These are phyloP conservation scores for Setophaga kirtlandii DNA, from an alignment of 2,113 vertebrate genomes.

Conservation along the genomic window DNA sequence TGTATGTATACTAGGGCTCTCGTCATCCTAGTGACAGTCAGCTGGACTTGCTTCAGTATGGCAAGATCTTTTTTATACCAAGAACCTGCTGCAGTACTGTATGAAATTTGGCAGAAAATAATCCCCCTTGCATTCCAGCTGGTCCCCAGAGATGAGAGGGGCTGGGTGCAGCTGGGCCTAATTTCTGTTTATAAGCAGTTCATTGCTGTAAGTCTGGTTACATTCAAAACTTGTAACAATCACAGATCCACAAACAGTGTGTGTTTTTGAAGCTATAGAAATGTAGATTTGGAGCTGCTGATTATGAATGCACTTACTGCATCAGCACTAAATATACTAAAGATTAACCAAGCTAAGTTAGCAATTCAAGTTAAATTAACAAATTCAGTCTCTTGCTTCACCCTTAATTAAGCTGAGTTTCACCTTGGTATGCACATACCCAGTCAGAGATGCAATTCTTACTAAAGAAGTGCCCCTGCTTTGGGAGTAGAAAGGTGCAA, in stretches of 20 bases:
- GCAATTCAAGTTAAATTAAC: not conserved
- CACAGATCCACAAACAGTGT: not conserved
- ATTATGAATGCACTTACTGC: not conserved
- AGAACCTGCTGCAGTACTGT: not conserved
- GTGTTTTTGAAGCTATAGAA: not conserved
- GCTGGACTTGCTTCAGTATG: not conserved
- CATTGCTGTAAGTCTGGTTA: not conserved
- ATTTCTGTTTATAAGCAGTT: not conserved
- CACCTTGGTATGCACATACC: rapidly evolving
- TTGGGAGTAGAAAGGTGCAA: not conserved
- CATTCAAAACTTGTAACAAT: not conserved
- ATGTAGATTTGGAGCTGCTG: not conserved
- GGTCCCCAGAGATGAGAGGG: not conserved
- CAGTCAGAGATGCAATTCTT: not conserved
- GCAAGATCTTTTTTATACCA: not conserved
- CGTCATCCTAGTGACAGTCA: not conserved
- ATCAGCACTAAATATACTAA: not conserved
- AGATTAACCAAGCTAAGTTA: not conserved
- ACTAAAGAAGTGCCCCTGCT: not conserved
- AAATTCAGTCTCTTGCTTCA: not conserved
- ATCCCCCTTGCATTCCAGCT: not conserved
- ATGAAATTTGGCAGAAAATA: not conserved
- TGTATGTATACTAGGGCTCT: not conserved
- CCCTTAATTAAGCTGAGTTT: not conserved
- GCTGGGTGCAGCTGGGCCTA: not conserved